phyloP scores from a whole-genome alignment of 2,797 vertebrate genomes.

The Chaunax sp. region DNA sequence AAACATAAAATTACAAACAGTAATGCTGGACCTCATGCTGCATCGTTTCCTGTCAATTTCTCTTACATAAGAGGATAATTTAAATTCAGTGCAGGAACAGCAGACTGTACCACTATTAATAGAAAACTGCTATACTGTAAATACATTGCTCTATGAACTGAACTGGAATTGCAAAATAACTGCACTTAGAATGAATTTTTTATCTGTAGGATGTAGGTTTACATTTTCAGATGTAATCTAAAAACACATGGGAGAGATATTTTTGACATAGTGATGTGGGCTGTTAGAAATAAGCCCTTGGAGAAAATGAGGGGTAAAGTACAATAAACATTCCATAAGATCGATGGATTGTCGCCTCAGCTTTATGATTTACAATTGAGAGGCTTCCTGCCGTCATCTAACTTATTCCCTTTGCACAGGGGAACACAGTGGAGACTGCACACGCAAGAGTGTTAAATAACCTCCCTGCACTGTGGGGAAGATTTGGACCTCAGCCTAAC shows the following conservation, averaged over 20 bases:
- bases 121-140: too few relatives aligned
- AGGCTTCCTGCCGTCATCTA: conserved; percentile 68
- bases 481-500: conserved; percentile 50
- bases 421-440: conserved; percentile 53
- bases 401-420: conserved; percentile 58
- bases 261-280: conserved; percentile 57
- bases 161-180: too few relatives aligned
- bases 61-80: background rate
- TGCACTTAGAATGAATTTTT: too few relatives aligned
- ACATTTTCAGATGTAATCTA: conserved; percentile 31
- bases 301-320: conserved; percentile 64
- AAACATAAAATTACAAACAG: background rate
- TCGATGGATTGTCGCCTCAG: conserved; percentile 74
- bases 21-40: too few relatives aligned
- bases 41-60: background rate
- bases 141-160: too few relatives aligned
- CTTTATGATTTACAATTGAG: conserved; percentile 77
- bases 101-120: background rate
- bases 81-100: background rate
- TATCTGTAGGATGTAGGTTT: conserved; percentile 8
- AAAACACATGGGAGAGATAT: conserved; percentile 47
- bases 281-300: conserved; percentile 65
- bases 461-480: conserved; percentile 60
- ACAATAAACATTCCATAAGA: conserved; percentile 77
- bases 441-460: conserved; percentile 69